Evolutionary conservation across 2,797 vertebrate species (phyloP), one percentile per base, ranked within the genome.

Genomic region (Parotocinclus haroldoi): DNA sequence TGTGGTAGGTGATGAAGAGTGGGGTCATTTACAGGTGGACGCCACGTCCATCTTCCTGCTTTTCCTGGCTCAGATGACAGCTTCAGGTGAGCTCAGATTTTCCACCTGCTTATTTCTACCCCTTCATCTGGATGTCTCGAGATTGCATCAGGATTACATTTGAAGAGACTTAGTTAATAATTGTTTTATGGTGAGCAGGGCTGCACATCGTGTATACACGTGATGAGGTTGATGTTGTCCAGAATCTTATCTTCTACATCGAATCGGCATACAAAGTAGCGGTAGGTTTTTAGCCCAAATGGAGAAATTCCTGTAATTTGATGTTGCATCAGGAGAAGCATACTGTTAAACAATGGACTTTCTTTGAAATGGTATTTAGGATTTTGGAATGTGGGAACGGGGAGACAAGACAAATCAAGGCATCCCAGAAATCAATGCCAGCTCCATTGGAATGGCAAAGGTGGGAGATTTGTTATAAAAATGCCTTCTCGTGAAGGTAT

Each of bases 381-480:
- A 99, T 83, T 98, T 96, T 1, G 96, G 96, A 65, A 99, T 98
- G 91, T 98, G 96, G 96, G 96, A 99, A 76, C 89, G 96, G 36
- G 96, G 96, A 59, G 96, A 98, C 85, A 99, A 99, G 88, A 99
- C 96, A 3, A 99, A 99, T 83, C 93, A 94, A 81, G 96, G 96
- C 36, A 99, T 99, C 81, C 93, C 94, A 0, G 96, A 99, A 81
- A 77, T 99, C 58, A 99, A 99, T 49, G 96, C 91, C 63, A 99
- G 96, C 86, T 99, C 96, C 0, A 89, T 99, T 0, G 96, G 96
- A 80, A 98, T 94, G 90, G 96, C 96, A 50, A 99, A 98, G 93
- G 96, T 98, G 68, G 87, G 16, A 66, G 12, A 45, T 51, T 70
- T 13, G 27, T 27, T 27, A 27, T 27, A 5, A 27, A 27, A 27